Base-by-base conservation (phyloP, 2,888 invertebrate species). In the Lingula anatina region DNA sequence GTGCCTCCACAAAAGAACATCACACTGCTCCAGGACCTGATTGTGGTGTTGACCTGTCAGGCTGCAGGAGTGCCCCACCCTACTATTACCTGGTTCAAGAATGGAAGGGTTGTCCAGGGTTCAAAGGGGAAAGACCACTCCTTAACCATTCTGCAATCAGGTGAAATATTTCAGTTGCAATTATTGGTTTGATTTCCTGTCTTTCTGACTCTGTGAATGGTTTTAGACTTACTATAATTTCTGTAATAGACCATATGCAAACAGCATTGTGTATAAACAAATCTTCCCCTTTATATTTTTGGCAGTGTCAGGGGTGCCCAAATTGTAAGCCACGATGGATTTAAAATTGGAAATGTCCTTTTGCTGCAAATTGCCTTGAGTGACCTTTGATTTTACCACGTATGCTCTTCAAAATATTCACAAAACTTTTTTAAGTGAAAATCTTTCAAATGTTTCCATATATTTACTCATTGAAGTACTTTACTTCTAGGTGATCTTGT, bases 11-110 rank as follows among this genome's bases (percentile, higher is more conserved):
- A 63, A 37, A 61, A 60, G 42, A 54, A 61, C 31, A 60, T 66
- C 24, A 62, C 66, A 38, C 66, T 70, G 46, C 62, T 62, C 46
- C 61, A 60, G 2, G 70, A 68, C 1, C 59, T 62, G 23, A 69
- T 70, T 47, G 68, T 73, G 48, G 57, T 73, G 52, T 54, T 73
- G 46, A 66, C 68, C 4, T 73, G 73, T 46, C 66, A 68, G 46
- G 68, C 71, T 2, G 56, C 59, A 7, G 71, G 71, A 1, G 59
- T 56, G 35, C 73, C 73, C 4, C 57, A 61, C 5, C 73, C 73
- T 3, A 42, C 61, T n/a, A 56, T 66, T 3, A 60, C 60, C 25
- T 73, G 73, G 73, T 68, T 68, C 58, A 68, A 65, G 46, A 64
- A 72, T 48, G 71, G 71, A 4, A 56, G 53, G 9, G 64, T 61